Evolutionary conservation across 37 sponge, comb jelly and placozoan genomes (phyloP).

Genomic region (Lycopodina hypogea): DNA sequence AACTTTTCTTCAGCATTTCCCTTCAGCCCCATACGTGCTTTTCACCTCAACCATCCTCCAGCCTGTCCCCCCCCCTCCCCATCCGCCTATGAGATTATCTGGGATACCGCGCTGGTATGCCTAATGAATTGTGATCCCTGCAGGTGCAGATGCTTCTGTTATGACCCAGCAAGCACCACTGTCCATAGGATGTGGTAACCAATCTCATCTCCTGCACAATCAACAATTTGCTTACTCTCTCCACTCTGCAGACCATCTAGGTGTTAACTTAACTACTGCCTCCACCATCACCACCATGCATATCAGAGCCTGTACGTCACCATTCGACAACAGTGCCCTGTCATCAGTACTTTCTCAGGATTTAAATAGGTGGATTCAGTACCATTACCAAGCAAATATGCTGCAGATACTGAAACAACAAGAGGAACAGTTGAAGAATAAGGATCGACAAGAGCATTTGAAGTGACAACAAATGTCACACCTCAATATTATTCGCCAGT

Average conservation of each 20-base stretch:
- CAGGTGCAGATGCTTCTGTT: too few relatives aligned
- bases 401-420: background rate
- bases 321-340: background rate
- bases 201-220: background rate
- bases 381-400: background rate
- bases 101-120: too few relatives aligned
- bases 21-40: too few relatives aligned
- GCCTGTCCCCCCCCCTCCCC: too few relatives aligned
- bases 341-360: background rate
- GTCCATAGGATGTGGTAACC: background rate
- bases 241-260: too few relatives aligned
- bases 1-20: too few relatives aligned
- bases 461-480: background rate
- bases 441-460: background rate
- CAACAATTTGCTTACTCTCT: background rate
- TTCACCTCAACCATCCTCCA: too few relatives aligned
- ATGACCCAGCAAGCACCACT: too few relatives aligned
- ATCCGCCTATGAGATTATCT: too few relatives aligned
- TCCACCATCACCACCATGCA: background rate
- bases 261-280: too few relatives aligned
- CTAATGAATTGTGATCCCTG: too few relatives aligned
- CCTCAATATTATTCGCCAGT: background rate
- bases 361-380: background rate
- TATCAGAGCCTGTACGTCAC: background rate
- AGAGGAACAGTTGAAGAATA: too few relatives aligned